A percentile compares a stretch with the other conserved stretches of the same genome.
Evolutionary conservation across 92 coral and sea anemone genomes (phyloP).

Genomic region (Galaxea fascicularis): DNA sequence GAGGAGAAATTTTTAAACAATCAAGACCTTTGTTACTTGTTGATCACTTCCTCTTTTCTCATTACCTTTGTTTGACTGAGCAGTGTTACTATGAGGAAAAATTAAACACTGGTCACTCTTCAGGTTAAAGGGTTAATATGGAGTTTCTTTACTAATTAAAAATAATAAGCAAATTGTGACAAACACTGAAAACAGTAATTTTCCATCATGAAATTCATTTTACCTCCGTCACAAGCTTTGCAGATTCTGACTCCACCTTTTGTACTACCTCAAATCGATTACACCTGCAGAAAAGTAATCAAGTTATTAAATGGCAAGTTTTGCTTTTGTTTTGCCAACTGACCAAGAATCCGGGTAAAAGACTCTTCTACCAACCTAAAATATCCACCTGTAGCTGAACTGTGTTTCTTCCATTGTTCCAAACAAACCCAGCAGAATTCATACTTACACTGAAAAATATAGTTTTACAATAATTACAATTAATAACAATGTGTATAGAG

Average conservation of each 20-base stretch:
- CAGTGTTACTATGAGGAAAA: too few species aligned
- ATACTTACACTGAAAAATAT: constrained; percentile 76
- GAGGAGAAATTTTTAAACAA: too few species aligned
- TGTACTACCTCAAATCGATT: constrained; percentile 93
- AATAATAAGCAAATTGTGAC: not conserved
- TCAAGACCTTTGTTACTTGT: too few species aligned
- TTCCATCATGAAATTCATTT: not conserved
- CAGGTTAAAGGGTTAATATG: not conserved
- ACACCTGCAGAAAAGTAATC: constrained; percentile 55
- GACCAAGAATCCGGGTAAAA: not conserved
- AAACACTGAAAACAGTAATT: not conserved
- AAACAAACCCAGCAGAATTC: constrained; percentile 97
- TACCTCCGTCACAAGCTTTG: constrained; percentile 83
- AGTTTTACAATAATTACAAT: not conserved
- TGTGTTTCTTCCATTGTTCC: constrained; percentile 97
- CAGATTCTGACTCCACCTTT: constrained; percentile 82
- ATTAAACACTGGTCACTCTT: not conserved
- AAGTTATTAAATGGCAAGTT: too few species aligned
- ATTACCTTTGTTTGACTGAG: too few species aligned
- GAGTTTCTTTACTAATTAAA: too few species aligned
- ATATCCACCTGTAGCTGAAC: constrained; percentile 98
- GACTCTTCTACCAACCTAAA: constrained; percentile 71
- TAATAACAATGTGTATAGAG: too few species aligned
- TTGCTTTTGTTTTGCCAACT: not conserved
- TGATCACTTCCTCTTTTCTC: too few species aligned